Conservation (phyloP, 2,888 invertebrate species). For the Eupithecia insigniata region DNA sequence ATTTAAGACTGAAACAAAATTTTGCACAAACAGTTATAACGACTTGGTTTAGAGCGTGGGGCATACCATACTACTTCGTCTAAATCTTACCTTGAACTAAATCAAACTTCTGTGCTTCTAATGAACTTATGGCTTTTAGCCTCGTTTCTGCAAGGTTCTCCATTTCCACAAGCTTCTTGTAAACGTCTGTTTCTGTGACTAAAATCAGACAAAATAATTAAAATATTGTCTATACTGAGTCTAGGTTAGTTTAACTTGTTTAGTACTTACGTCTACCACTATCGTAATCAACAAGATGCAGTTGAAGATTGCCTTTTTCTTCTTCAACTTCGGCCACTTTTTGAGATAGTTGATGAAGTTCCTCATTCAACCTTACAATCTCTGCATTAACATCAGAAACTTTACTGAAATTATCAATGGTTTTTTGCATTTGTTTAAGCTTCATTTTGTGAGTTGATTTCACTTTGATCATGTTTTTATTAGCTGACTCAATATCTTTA, state of each 20-base stretch:
- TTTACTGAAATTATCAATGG: constrained; percentile 87
- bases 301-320: constrained; percentile 95
- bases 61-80: not conserved
- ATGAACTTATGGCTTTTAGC: constrained; percentile 83
- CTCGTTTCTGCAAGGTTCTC: constrained; percentile 81
- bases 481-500: constrained; percentile 89
- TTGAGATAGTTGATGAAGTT: constrained; percentile 87
- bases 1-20: not conserved
- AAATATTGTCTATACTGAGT: not conserved
- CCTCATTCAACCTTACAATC: constrained; percentile 86
- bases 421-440: constrained; percentile 90
- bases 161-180: constrained; percentile 77
- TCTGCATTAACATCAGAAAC: constrained; percentile 88
- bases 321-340: constrained; percentile 93
- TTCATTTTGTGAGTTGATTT: constrained; percentile 89
- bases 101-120: constrained; percentile 88
- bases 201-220: constrained; percentile 47
- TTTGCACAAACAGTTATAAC: not conserved
- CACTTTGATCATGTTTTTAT: constrained; percentile 90
- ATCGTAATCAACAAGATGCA: constrained; percentile 92
- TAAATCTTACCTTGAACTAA: constrained; percentile 84
- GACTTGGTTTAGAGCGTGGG: not conserved
- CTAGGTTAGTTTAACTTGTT: not conserved
- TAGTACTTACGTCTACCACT: constrained; percentile 85
- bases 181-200: constrained; percentile 81